A percentile compares a stretch with the other conserved stretches of the same genome.
phyloP scores from a whole-genome alignment of 2,888 invertebrate genomes.

The Taphrorychus bicolor region DNA sequence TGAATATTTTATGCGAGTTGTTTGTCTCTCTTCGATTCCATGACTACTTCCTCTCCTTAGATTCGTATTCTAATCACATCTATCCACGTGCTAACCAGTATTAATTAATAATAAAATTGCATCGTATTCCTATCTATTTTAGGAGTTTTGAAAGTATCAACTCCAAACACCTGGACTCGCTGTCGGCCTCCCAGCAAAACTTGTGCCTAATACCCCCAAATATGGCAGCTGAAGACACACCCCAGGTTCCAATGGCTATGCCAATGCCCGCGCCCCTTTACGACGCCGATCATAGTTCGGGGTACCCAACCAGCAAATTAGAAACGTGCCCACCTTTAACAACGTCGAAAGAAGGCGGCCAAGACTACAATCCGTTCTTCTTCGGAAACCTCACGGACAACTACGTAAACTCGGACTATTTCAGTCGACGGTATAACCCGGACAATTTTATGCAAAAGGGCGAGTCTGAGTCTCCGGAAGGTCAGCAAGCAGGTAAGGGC shows the following conservation, averaged over 20 bases:
- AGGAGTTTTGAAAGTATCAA: slow-evolving; percentile 55
- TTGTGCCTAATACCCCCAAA: slow-evolving; percentile 45
- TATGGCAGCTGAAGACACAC: slow-evolving; percentile 6
- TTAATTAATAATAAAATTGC: background rate
- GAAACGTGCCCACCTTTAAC: slow-evolving; percentile 11
- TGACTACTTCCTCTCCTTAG: no score
- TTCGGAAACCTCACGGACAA: slow-evolving; percentile 52
- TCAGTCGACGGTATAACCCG: slow-evolving; percentile 53
- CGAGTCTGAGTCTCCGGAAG: background rate
- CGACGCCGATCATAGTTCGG: slow-evolving; percentile 1
- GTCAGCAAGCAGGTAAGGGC: background rate
- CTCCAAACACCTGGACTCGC: slow-evolving; percentile 48
- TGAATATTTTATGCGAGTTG: no score
- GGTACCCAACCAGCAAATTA: slow-evolving; percentile 1
- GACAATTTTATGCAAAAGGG: slow-evolving; percentile 47
- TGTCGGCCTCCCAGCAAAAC: slow-evolving; percentile 48
- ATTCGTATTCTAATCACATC: no score
- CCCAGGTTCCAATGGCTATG: background rate
- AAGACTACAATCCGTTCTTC: slow-evolving; percentile 51
- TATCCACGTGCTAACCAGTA: no score
- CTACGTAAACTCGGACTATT: slow-evolving; percentile 51
- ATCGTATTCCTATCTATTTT: slow-evolving; percentile 15
- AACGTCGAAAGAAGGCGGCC: slow-evolving; percentile 4
- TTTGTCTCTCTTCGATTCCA: no score
- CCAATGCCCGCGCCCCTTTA: slow-evolving; percentile 9